These are phyloP conservation scores for Cataglyphis rosenhaueri DNA, from an alignment of 2,888 invertebrate genomes.

Conservation along the genomic window DNA sequence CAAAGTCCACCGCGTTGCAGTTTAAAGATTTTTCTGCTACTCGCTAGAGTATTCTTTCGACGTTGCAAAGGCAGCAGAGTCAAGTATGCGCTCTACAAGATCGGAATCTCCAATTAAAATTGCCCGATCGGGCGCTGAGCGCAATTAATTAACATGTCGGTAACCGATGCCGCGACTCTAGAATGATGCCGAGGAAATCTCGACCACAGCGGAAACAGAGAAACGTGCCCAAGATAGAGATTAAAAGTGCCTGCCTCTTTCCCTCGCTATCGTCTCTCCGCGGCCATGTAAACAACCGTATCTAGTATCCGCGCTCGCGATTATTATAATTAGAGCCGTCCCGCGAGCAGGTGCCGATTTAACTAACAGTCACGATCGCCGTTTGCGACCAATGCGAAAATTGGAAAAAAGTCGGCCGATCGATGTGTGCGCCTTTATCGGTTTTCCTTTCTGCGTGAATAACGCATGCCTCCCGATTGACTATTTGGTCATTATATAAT, in stretches of 20 bases:
- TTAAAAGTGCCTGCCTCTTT: conserved; percentile 35
- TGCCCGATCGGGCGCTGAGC: conserved; percentile 56
- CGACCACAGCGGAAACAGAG: conserved; percentile 25
- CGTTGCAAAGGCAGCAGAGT: conserved; percentile 54
- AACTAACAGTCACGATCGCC: conserved; percentile 22
- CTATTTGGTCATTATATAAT: conserved; percentile 42
- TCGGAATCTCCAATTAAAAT: conserved; percentile 71
- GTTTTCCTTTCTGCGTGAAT: conserved; percentile 36
- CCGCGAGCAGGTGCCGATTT: conserved; percentile 35
- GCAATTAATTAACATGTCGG: conserved; percentile 69
- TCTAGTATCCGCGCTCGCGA: neutral
- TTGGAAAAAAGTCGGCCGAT: conserved; percentile 26
- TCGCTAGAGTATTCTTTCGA: neutral
- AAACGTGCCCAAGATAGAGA: conserved; percentile 45
- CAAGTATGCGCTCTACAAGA: conserved; percentile 67
- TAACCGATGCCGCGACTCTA: conserved; percentile 48
- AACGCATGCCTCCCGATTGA: neutral
- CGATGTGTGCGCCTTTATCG: conserved; percentile 19
- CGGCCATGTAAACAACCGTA: conserved; percentile 20
- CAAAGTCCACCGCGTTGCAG: conserved; percentile 39
- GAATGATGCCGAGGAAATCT: conserved; percentile 28
- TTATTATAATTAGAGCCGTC: conserved; percentile 44
- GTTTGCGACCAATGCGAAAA: conserved; percentile 12
- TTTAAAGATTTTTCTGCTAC: conserved; percentile 18
- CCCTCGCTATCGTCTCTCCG: neutral